Base-by-base conservation (phyloP, 2,888 invertebrate genomes). In the Drosophila meridiana region DNA sequence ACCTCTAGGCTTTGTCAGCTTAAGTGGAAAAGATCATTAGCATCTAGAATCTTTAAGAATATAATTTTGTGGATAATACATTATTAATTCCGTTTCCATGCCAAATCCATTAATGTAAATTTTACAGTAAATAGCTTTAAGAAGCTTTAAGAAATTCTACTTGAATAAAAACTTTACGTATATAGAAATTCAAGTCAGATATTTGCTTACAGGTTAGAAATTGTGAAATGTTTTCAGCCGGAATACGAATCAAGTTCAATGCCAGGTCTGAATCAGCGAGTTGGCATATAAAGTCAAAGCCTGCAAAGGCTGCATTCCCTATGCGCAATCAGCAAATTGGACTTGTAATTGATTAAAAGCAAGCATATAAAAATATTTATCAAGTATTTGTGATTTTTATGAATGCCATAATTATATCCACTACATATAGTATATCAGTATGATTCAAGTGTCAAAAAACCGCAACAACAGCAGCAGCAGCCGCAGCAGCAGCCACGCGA, bases 341-440 rank as follows among this genome's bases (percentile, higher is more conserved):
- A 76, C 65, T 76, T 78, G 78, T 80, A 81, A 89, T 89, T 85
- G 80, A 85, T 78, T 87, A 81, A 89, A 85, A 73, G 58, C 63
- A 75, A 78, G 69, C 73, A 69, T 69, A 81, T 81, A 88, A 70
- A 69, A 78, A 81, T 83, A 86, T 78, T 81, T 77, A 86, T 83
- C 73, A 83, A 79, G 76, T 74, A 86, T 78, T 77, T 80, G 74
- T 55, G 75, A 80, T 69, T 80, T 87, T 81, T 74, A 78, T 83
- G 72, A 72, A 75, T 73, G 70, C 73, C 74, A 69, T 62, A 74
- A 71, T 71, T 60, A 64, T 47, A 69, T 40, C 45, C 56, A 70
- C 61, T 28, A 20, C 20, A 47, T 47, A 47, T 47, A 47, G 47
- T 47, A 47, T 59, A 52, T 45, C 43, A 50, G 58, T 38, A 68